Conservation (phyloP, 1,140 invertebrate species). For the Heliothis subflexa region DNA sequence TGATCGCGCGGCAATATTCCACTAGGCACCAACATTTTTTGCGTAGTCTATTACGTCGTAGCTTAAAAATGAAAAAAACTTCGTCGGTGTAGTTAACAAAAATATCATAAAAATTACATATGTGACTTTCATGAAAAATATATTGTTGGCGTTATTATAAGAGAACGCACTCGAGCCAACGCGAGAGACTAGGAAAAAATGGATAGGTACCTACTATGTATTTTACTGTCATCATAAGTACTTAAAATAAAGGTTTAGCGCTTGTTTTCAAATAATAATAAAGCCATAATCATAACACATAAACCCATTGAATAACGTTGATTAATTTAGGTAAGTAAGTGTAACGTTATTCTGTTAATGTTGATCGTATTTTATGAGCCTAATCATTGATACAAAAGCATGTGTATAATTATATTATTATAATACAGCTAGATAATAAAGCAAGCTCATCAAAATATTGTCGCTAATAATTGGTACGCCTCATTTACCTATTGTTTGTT, state of each 20-base stretch:
- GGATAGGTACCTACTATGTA: too few relatives aligned
- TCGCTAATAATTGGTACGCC: too few relatives aligned
- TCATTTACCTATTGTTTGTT: too few relatives aligned
- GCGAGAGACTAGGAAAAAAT: conserved; percentile 37
- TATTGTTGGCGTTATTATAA: conserved; percentile 62
- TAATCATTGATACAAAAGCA: too few relatives aligned
- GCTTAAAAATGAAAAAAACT: conserved; percentile 50
- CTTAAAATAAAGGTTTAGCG: background rate
- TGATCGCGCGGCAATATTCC: background rate
- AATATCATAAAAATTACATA: conserved; percentile 65
- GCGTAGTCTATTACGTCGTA: conserved; percentile 32
- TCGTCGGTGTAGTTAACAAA: conserved; percentile 59
- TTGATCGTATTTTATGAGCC: too few relatives aligned
- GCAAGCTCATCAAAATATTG: too few relatives aligned
- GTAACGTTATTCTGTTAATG: too few relatives aligned
- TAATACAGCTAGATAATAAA: too few relatives aligned
- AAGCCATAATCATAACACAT: background rate
- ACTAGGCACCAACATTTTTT: conserved; percentile 23
- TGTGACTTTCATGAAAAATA: conserved; percentile 61
- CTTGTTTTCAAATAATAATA: background rate
- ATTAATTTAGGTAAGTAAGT: too few relatives aligned
- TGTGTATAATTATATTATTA: too few relatives aligned
- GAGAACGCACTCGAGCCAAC: conserved; percentile 26
- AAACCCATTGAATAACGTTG: background rate
- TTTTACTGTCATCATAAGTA: conserved; percentile 38